Evolutionary conservation across 2,113 vertebrate species (phyloP).

Genomic region (Rhinolophus sinicus): DNA sequence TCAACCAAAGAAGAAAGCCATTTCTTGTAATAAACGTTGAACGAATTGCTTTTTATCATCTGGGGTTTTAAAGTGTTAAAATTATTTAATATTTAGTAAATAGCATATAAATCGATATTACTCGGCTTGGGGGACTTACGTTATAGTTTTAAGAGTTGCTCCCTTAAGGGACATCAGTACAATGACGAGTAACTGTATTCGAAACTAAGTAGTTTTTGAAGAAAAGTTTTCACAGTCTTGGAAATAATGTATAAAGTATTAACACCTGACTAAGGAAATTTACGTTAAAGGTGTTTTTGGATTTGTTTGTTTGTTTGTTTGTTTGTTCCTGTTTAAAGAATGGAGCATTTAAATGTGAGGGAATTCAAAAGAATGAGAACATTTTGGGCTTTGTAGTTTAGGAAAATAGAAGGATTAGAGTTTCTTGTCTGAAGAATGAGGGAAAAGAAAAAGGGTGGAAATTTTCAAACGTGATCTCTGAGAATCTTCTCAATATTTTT

Average conservation of each 20-base stretch:
- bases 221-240: background rate
- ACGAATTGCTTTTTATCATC: background rate
- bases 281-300: background rate
- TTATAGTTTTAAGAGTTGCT: constrained; percentile 1
- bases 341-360: background rate
- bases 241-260: constrained; percentile 25
- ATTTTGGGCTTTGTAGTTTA: constrained; percentile 12
- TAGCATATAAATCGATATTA: background rate
- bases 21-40: constrained; percentile 9
- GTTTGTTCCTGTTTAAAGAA: background rate
- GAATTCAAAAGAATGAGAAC: background rate
- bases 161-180: background rate
- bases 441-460: background rate
- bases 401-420: constrained; percentile 39
- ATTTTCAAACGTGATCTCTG: constrained; percentile 25
- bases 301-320: background rate
- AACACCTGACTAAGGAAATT: background rate
- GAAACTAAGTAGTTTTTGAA: constrained; percentile 28
- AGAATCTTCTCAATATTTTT: constrained; percentile 20
- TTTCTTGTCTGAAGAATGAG: constrained; percentile 9
- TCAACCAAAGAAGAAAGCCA: background rate
- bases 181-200: constrained; percentile 1
- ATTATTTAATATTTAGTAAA: constrained; percentile 8
- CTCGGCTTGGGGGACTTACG: background rate
- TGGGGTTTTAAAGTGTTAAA: background rate